Evolutionary conservation across 2,113 vertebrate genomes (phyloP).

Genomic region (Pterophyllum scalare): DNA sequence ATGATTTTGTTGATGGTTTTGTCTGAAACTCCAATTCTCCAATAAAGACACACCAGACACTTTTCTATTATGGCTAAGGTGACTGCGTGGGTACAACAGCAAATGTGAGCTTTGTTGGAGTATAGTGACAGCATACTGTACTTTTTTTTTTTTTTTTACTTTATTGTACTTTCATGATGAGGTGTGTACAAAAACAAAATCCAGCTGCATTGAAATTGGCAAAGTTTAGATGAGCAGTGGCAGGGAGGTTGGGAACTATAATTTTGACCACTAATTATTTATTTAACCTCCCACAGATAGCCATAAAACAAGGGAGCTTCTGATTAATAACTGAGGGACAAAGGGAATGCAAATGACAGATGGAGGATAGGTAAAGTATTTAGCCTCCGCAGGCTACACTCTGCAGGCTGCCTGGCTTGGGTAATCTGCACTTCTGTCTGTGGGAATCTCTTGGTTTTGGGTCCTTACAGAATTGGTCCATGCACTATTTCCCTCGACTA

Average conservation of each 20-base stretch:
- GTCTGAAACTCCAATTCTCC: slow-evolving; percentile 34
- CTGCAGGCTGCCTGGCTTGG: slow-evolving; percentile 27
- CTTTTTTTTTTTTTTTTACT: not conserved
- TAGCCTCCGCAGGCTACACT: slow-evolving; percentile 48
- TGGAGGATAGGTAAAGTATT: slow-evolving; percentile 54
- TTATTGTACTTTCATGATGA: not conserved
- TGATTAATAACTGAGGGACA: slow-evolving; percentile 64
- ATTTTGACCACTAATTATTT: slow-evolving; percentile 35
- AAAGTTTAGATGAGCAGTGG: not conserved
- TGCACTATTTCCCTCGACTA: slow-evolving; percentile 10
- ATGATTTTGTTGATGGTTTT: slow-evolving; percentile 41
- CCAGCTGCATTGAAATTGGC: not conserved
- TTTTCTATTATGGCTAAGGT: slow-evolving; percentile 29
- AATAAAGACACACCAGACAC: slow-evolving; percentile 17
- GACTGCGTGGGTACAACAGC: not conserved
- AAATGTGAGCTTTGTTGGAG: not conserved
- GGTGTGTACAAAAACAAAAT: not conserved
- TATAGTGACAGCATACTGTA: not conserved
- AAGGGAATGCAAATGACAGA: slow-evolving; percentile 60
- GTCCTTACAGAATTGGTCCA: slow-evolving; percentile 14
- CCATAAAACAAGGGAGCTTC: slow-evolving; percentile 25
- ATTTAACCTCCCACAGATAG: slow-evolving; percentile 50
- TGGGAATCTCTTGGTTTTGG: not conserved
- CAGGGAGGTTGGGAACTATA: not conserved
- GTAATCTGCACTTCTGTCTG: slow-evolving; percentile 27